Conservation (phyloP, 2,113 vertebrate species). For the Melanerpes formicivorus region DNA sequence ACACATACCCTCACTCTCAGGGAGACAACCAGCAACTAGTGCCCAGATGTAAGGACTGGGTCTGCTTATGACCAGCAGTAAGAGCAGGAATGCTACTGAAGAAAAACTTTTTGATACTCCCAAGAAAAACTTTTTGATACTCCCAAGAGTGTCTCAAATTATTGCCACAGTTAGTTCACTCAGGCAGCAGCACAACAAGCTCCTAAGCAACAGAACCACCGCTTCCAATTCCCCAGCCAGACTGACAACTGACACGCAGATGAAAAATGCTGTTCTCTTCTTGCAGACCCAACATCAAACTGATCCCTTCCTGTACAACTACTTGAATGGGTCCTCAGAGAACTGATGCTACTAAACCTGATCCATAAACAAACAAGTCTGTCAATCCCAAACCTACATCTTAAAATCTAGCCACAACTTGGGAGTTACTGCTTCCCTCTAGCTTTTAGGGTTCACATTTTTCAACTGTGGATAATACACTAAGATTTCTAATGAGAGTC, state of each 20-base stretch:
- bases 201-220: neutral
- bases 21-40: neutral
- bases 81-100: neutral
- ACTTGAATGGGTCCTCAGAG: neutral
- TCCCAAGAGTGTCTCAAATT: neutral
- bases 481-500: neutral
- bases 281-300: neutral
- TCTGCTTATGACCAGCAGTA: neutral
- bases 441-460: neutral
- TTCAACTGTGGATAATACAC: neutral
- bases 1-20: neutral
- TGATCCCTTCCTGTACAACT: neutral
- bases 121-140: neutral
- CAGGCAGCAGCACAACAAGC: neutral
- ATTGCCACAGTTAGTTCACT: neutral
- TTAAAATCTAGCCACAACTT: neutral
- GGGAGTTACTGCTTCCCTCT: neutral
- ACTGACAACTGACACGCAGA: rapidly evolving
- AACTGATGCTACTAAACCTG: neutral
- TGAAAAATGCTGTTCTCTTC: neutral
- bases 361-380: neutral
- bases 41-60: neutral
- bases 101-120: neutral
- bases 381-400: neutral
- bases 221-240: neutral